Conservation (phyloP, 2,113 vertebrate species). For the Sapajus apella region DNA sequence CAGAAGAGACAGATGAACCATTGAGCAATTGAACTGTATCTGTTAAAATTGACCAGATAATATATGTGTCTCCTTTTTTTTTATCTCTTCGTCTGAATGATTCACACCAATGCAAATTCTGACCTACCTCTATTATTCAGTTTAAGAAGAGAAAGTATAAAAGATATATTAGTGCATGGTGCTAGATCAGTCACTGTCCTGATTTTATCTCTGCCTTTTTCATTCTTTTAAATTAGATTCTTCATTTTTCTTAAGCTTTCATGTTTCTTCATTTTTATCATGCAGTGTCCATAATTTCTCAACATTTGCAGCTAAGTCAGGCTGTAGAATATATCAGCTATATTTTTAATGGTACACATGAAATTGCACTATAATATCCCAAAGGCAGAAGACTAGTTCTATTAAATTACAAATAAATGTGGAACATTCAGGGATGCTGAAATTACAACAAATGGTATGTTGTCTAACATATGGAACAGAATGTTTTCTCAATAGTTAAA, state of each 20-base stretch:
- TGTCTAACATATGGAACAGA: constrained; percentile 57
- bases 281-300: constrained; percentile 52
- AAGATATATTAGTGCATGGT: constrained; percentile 68
- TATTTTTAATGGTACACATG: constrained; percentile 67
- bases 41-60: constrained; percentile 67
- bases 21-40: constrained; percentile 65
- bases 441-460: constrained; percentile 58
- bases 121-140: constrained; percentile 74
- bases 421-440: constrained; percentile 43
- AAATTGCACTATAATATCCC: constrained; percentile 66
- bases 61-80: constrained; percentile 62
- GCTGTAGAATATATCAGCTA: constrained; percentile 52
- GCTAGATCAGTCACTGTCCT: constrained; percentile 69
- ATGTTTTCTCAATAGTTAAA: constrained; percentile 56
- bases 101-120: constrained; percentile 76
- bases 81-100: constrained; percentile 65
- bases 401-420: constrained; percentile 73
- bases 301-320: constrained; percentile 55
- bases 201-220: constrained; percentile 65
- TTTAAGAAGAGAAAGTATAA: constrained; percentile 68
- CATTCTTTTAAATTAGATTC: constrained; percentile 71
- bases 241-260: constrained; percentile 66
- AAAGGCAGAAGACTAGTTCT: constrained; percentile 63
- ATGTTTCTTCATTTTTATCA: constrained; percentile 68
- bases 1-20: constrained; percentile 39